Evolutionary conservation across 2,888 invertebrate genomes (phyloP), one percentile per base, ranked within the genome.

Genomic region (Dicyrtoma fusca): DNA sequence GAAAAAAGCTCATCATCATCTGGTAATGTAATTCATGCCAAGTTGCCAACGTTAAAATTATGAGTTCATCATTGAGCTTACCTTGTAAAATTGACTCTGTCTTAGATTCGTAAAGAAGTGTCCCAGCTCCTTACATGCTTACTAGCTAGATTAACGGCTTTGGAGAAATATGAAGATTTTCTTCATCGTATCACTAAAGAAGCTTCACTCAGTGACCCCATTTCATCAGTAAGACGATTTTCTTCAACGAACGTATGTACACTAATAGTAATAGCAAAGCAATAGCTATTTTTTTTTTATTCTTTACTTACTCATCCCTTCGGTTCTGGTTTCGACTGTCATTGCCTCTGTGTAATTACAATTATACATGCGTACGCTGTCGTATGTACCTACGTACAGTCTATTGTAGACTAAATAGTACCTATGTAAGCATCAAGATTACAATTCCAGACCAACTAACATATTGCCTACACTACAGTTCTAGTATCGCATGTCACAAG

Each of bases 141-240:
- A 63, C 88, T 95, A 66, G 91, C 92, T 82, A 89, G 93, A 83
- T 86, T 97, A 80, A 92, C 94, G 14, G 90, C 92, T 10, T 86
- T 97, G 69, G 95, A 96, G 83, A 90, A 91, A 80, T 97, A 97
- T 85, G 97, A 97, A 84, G 92, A 91, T 82, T 89, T 90, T 1
- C 84, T 94, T 76, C 87, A 87, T 45, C 88, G 89, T 76, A 86
- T 91, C 68, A 74, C 75, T 55, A 63, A 74, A 49, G 77, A 79
- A 55, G 70, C 71, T 11, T 64, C 75, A 14, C 68, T 73, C 1
- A 73, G 55, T 45, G 73, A 76, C 47, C 73, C 75, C 26, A 34
- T 63, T 34, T 65, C 71, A 21, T 72, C 68, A 13, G 62, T 70
- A 62, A 70, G 62, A 19, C 17, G 34, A 34, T 34, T 34, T 34